Percentiles rank a stretch among this genome's conserved stretches.
Conservation (phyloP, 2,888 invertebrate genomes). For the Perizoma flavofasciatum region DNA sequence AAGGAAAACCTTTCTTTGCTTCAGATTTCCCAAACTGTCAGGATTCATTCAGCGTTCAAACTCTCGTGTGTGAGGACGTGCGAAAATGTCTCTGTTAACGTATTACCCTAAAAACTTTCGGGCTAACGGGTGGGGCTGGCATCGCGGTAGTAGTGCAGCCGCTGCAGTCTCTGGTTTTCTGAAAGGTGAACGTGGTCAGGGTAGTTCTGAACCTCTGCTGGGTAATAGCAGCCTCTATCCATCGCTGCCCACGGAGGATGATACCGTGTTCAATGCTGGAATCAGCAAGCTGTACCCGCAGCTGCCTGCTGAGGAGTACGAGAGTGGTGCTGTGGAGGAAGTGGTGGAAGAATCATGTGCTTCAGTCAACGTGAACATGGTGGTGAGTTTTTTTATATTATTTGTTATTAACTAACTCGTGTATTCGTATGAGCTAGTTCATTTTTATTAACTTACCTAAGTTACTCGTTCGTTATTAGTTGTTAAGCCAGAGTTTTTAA, state of each 20-base stretch:
- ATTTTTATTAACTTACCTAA: too few species aligned
- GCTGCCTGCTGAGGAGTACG: conserved; percentile 74
- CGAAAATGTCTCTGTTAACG: conserved; percentile 44
- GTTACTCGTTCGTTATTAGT: too few species aligned
- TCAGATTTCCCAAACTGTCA: conserved; percentile 38
- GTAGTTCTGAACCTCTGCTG: conserved; percentile 55
- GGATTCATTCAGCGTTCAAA: conserved; percentile 38
- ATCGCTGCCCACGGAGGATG: conserved; percentile 65
- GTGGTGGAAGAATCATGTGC: conserved; percentile 75
- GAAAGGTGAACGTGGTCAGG: conserved; percentile 64
- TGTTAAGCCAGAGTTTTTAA: too few species aligned
- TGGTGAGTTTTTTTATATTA: conserved; percentile 61
- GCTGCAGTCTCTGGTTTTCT: conserved; percentile 69
- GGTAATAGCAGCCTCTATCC: conserved; percentile 69
- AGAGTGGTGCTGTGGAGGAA: conserved; percentile 71
- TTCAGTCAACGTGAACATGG: conserved; percentile 67
- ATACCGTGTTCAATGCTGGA: conserved; percentile 60
- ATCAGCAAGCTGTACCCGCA: conserved; percentile 68
- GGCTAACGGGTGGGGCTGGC: conserved; percentile 80
- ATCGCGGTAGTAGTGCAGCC: conserved; percentile 59
- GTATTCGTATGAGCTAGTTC: too few species aligned
- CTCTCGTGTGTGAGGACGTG: conserved; percentile 42
- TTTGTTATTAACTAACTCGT: background rate
- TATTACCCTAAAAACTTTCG: conserved; percentile 78
- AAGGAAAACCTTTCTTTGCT: conserved; percentile 42